phyloP scores from a whole-genome alignment of 2,888 invertebrate species.

The Cerceris rybyensis region DNA sequence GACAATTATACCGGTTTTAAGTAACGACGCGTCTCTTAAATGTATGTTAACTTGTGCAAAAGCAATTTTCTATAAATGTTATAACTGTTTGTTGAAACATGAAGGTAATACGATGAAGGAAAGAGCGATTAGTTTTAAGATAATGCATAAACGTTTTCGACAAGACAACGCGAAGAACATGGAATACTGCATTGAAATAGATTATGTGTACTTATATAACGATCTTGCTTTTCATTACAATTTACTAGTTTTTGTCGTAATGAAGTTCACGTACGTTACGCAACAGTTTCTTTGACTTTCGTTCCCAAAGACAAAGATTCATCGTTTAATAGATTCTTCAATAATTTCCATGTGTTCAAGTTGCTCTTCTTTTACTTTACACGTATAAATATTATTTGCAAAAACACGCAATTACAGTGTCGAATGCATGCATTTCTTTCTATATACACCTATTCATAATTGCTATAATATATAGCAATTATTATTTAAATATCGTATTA shows the following conservation, averaged over 20 bases:
- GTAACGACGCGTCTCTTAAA: no score
- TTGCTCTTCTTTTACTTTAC: not conserved
- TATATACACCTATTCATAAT: not conserved
- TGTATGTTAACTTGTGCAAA: no score
- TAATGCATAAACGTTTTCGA: not conserved
- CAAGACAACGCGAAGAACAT: not conserved
- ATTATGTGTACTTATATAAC: slow-evolving; percentile 46
- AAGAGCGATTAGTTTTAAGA: not conserved
- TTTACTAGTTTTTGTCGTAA: slow-evolving; percentile 13
- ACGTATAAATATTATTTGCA: no score
- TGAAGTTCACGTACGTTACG: slow-evolving; percentile 6
- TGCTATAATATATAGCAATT: not conserved
- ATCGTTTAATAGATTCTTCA: not conserved
- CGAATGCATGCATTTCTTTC: not conserved
- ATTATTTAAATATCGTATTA: no score
- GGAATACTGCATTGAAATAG: slow-evolving; percentile 9
- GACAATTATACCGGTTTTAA: no score
- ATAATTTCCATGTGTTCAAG: not conserved
- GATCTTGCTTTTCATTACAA: slow-evolving; percentile 14
- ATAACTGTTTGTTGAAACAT: no score
- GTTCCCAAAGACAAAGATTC: no score
- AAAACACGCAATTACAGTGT: not conserved
- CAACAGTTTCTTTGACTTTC: slow-evolving; percentile 1
- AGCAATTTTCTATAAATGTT: no score
- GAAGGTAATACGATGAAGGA: not conserved